Conservation (phyloP, 2,797 vertebrate genomes). For the Hephaestus fuliginosus region DNA sequence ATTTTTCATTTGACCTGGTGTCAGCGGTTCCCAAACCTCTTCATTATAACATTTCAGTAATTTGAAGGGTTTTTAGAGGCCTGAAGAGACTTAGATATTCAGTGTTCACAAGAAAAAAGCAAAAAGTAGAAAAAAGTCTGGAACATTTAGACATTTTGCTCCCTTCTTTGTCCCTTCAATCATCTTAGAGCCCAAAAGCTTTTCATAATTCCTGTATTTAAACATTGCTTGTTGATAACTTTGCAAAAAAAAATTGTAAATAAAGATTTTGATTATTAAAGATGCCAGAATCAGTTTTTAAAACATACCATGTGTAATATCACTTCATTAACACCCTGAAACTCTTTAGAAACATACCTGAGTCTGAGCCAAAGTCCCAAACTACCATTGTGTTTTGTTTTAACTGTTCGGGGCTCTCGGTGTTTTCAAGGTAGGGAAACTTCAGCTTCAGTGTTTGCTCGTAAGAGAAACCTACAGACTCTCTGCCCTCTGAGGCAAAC, state of each 20-base stretch:
- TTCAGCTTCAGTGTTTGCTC: not conserved
- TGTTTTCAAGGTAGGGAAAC: not conserved
- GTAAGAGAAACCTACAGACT: conserved; percentile 33
- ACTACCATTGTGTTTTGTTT: not conserved
- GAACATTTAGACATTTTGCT: not conserved
- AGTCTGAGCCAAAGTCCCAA: not conserved
- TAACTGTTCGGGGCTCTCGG: not conserved
- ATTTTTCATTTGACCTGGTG: not conserved
- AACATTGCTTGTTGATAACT: not conserved
- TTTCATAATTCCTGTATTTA: not conserved
- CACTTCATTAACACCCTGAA: not conserved
- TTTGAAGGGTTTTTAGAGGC: no score
- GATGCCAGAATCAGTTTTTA: not conserved
- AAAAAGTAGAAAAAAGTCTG: not conserved
- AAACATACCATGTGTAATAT: not conserved
- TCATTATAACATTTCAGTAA: not conserved
- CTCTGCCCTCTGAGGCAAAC: not conserved
- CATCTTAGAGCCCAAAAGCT: no score
- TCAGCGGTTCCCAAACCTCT: not conserved
- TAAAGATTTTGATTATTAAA: not conserved
- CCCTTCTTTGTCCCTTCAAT: not conserved
- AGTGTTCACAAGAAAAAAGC: not conserved
- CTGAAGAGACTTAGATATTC: not conserved
- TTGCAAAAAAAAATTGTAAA: not conserved
- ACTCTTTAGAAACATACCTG: not conserved